Percentiles rank a stretch among this genome's conserved stretches.
Conservation (phyloP, 53 echinoderm and acorn worm species). For the Hippasteria phrygiana region DNA sequence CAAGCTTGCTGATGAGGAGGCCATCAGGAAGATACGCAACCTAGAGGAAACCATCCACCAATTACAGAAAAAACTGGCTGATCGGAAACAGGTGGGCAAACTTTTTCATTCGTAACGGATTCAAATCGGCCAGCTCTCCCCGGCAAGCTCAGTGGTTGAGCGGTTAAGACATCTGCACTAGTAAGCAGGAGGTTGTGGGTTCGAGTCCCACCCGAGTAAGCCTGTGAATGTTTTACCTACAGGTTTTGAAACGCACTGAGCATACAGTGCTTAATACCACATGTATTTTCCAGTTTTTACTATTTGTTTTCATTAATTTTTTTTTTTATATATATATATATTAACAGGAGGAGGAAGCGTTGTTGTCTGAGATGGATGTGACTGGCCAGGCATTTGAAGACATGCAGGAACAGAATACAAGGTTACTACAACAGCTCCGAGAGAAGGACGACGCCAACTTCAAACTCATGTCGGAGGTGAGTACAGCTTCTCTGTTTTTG, state of each 20-base stretch:
- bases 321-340: not conserved
- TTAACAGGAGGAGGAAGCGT: slow-evolving; percentile 90
- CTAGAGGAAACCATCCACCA: slow-evolving; percentile 92
- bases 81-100: slow-evolving; percentile 89
- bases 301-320: not conserved
- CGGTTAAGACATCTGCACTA: too few species aligned
- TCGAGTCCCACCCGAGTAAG: too few species aligned
- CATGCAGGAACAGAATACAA: slow-evolving; percentile 98
- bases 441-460: slow-evolving; percentile 99
- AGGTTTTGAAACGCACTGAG: not conserved
- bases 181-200: too few species aligned
- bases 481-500: not conserved
- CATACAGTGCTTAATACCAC: too few species aligned
- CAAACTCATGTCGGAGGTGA: slow-evolving; percentile 99
- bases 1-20: slow-evolving; percentile 91
- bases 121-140: too few species aligned
- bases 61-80: slow-evolving; percentile 96
- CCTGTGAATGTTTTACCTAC: too few species aligned
- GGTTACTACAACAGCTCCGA: slow-evolving; percentile 89
- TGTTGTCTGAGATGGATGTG: slow-evolving; percentile 97
- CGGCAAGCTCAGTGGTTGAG: too few species aligned
- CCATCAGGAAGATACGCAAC: slow-evolving; percentile 87
- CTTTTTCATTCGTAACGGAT: not conserved
- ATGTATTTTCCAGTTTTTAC: too few species aligned
- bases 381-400: slow-evolving; percentile 99